Conservation (phyloP, 1,140 invertebrate species). For the Cryptotermes secundus region DNA sequence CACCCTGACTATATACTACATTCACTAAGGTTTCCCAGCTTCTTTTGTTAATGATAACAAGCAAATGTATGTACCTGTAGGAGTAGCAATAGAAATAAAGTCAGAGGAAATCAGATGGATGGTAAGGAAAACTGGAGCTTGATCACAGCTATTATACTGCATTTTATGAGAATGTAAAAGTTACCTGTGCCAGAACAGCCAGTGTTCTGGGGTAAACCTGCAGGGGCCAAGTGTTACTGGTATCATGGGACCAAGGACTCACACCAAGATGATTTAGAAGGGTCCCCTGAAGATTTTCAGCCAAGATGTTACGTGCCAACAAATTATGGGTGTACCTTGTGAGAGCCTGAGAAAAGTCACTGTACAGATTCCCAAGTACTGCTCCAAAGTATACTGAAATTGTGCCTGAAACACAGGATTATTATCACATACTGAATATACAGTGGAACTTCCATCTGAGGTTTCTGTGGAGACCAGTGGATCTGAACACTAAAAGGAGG, state of each 20-base stretch:
- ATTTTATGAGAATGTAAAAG: slow-evolving; percentile 48
- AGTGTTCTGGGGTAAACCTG: slow-evolving; percentile 84
- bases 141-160: too few relatives aligned
- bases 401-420: slow-evolving; percentile 55
- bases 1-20: too few relatives aligned
- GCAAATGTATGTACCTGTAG: too few relatives aligned
- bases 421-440: neutral
- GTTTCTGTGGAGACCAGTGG: too few relatives aligned
- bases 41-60: too few relatives aligned
- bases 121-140: too few relatives aligned
- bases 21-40: too few relatives aligned
- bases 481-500: too few relatives aligned
- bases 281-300: slow-evolving; percentile 66
- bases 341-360: slow-evolving; percentile 73
- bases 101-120: too few relatives aligned
- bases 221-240: slow-evolving; percentile 65
- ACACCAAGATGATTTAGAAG: slow-evolving; percentile 75
- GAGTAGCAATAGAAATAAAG: too few relatives aligned
- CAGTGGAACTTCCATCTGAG: too few relatives aligned
- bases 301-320: slow-evolving; percentile 68
- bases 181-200: slow-evolving; percentile 73
- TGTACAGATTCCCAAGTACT: slow-evolving; percentile 68
- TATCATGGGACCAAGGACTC: slow-evolving; percentile 63
- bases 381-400: slow-evolving; percentile 72
- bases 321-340: slow-evolving; percentile 84